Evolutionary conservation across 2,113 vertebrate genomes (phyloP), one percentile per base, ranked within the genome.

Genomic region (Ceyx melanurus): DNA sequence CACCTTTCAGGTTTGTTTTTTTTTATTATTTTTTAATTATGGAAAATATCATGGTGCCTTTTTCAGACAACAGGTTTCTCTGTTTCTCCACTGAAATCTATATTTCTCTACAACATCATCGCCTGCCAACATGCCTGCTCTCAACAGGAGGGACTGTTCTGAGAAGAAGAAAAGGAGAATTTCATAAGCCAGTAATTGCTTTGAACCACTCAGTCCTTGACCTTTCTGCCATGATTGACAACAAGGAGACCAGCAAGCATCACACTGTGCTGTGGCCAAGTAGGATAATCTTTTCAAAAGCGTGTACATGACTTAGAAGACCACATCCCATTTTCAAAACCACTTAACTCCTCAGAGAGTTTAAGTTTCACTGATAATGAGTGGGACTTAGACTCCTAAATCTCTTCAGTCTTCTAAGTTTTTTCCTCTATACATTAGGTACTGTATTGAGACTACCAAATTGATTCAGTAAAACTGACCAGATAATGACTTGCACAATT

Each of bases 401-500:
- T 81, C 82, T 94, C 72, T 77, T 60, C 37, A 65, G 85, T 35
- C 72, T 71, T 89, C 56, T 71, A 51, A 64, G 17, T 33, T 90
- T 80, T 60, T 89, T 60, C 57, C 84, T 89, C 87, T 91, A 2
- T 17, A 33, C 67, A 10, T 91, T 31, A 56, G 73, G 51, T 2
- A 10, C 54, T 82, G 80, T 71, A 65, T 33, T 65, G 86, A 93
- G 81, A 78, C 76, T 91, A 82, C 87, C 94, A 95, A 88, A 96
- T 78, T 45, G 76, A 88, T 94, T 95, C 93, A 96, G 86, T 94
- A 94, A 94, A 93, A 95, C 67, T 82, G 82, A 86, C 92, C 85
- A 4, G 25, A 71, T 91, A 91, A 91, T 33, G 87, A 80, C 88
- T 64, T 45, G 12, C 0, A 33, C 65, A 76, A 89, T 14, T 83